Percentiles rank a stretch among this genome's conserved stretches.
These are phyloP conservation scores for Pollenia angustigena DNA, from an alignment of 2,888 invertebrate species.

Conservation along the genomic window DNA sequence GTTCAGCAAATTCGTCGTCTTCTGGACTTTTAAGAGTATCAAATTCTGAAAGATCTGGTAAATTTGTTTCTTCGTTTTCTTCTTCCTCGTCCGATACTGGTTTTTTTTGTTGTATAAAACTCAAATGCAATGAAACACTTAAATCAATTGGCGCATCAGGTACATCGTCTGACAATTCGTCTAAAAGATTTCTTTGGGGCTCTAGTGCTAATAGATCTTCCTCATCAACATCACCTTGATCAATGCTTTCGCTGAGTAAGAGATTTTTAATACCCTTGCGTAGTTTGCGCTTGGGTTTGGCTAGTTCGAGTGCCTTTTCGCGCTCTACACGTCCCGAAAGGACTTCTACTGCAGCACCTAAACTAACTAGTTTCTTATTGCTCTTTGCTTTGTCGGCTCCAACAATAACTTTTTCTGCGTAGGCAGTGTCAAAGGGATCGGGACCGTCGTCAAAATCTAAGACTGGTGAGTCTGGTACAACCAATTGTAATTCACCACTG, in stretches of 20 bases:
- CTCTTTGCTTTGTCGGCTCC: slow-evolving; percentile 89
- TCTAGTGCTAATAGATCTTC: slow-evolving; percentile 79
- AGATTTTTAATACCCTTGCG: slow-evolving; percentile 88
- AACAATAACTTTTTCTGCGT: slow-evolving; percentile 92
- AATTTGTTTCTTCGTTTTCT: slow-evolving; percentile 74
- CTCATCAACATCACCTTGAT: slow-evolving; percentile 83
- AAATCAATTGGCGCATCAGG: slow-evolving; percentile 89
- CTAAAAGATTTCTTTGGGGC: slow-evolving; percentile 88
- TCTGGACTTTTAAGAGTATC: slow-evolving; percentile 87
- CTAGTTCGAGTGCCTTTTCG: slow-evolving; percentile 86
- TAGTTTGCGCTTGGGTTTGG: slow-evolving; percentile 85
- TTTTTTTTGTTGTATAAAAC: slow-evolving; percentile 85
- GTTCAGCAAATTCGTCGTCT: slow-evolving; percentile 90
- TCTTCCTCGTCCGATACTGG: slow-evolving; percentile 78
- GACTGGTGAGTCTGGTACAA: slow-evolving; percentile 94
- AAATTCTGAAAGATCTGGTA: slow-evolving; percentile 85
- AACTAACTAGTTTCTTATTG: slow-evolving; percentile 91
- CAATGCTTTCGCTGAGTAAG: slow-evolving; percentile 87
- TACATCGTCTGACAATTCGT: slow-evolving; percentile 89
- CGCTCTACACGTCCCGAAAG: slow-evolving; percentile 93
- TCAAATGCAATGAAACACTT: slow-evolving; percentile 87
- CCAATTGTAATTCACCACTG: slow-evolving; percentile 93
- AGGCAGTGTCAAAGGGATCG: slow-evolving; percentile 95
- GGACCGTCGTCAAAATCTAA: slow-evolving; percentile 88
- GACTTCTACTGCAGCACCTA: slow-evolving; percentile 94